phyloP scores from a whole-genome alignment of 2,113 vertebrate genomes.

The Pheucticus melanocephalus region DNA sequence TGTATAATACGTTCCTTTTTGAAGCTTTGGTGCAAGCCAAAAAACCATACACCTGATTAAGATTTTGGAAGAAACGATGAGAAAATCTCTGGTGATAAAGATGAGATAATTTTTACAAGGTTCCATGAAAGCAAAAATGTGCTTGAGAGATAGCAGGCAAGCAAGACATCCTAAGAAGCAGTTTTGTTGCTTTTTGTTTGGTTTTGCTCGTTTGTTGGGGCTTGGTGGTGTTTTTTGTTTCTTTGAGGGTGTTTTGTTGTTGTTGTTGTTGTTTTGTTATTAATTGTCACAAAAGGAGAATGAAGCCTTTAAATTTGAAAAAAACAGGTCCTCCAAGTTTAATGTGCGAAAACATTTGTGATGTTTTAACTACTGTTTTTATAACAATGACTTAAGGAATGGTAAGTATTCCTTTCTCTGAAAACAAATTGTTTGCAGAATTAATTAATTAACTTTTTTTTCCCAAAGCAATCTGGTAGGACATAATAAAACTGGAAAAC shows the following conservation, averaged over 20 bases:
- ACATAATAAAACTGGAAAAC: background rate
- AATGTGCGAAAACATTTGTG: background rate
- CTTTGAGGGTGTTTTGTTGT: background rate
- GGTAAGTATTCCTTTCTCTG: background rate
- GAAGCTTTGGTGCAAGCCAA: background rate
- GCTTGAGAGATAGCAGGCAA: background rate
- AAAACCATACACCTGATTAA: background rate
- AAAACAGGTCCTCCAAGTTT: background rate
- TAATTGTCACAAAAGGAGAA: background rate
- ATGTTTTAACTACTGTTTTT: background rate
- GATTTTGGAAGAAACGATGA: background rate
- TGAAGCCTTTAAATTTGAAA: background rate
- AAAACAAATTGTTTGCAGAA: background rate
- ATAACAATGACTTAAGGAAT: background rate
- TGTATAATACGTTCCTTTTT: background rate
- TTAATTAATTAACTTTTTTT: background rate
- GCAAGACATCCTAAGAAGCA: background rate
- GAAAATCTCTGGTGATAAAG: background rate
- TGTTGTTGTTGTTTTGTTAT: background rate
- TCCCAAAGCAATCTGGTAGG: background rate
- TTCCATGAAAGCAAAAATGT: background rate
- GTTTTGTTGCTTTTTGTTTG: background rate
- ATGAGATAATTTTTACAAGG: background rate
- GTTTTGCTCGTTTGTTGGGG: accelerated
- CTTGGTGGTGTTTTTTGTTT: background rate